A percentile compares a stretch with the other conserved stretches of the same genome.
These are phyloP conservation scores for Chrysodeixis includens DNA, from an alignment of 2,888 invertebrate species.

Conservation along the genomic window DNA sequence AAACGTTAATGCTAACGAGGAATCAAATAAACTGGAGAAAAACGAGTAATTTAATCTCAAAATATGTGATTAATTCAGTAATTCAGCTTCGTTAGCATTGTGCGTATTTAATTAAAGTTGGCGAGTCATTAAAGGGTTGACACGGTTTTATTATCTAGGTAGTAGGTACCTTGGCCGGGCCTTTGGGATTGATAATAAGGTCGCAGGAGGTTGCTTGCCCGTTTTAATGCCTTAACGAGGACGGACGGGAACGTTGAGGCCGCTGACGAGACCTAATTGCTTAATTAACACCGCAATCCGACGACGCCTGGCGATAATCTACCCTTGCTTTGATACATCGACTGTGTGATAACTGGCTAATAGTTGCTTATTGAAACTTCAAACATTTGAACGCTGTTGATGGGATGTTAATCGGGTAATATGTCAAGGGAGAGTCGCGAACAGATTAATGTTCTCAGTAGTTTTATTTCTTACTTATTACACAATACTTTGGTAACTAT, in stretches of 20 bases:
- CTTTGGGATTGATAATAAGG: constrained; percentile 62
- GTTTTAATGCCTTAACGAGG: constrained; percentile 73
- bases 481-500: too few relatives aligned
- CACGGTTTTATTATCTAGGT: constrained; percentile 29
- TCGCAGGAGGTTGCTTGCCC: constrained; percentile 57
- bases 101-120: constrained; percentile 11
- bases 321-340: constrained; percentile 51
- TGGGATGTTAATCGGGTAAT: background rate
- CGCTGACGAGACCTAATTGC: constrained; percentile 75
- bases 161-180: constrained; percentile 28
- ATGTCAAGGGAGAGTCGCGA: background rate
- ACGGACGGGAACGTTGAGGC: constrained; percentile 57
- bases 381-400: constrained; percentile 22
- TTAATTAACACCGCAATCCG: constrained; percentile 77
- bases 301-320: constrained; percentile 56
- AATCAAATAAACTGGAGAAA: background rate
- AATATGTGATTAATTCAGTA: constrained; percentile 1
- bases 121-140: constrained; percentile 26
- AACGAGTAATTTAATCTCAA: background rate
- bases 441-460: background rate
- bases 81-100: background rate
- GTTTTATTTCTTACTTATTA: too few relatives aligned
- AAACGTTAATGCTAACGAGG: background rate
- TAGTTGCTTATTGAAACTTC: constrained; percentile 62
- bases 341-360: constrained; percentile 53